These are phyloP conservation scores for Tetramorium alpestre DNA, from an alignment of 1,140 invertebrate species.

Conservation along the genomic window DNA sequence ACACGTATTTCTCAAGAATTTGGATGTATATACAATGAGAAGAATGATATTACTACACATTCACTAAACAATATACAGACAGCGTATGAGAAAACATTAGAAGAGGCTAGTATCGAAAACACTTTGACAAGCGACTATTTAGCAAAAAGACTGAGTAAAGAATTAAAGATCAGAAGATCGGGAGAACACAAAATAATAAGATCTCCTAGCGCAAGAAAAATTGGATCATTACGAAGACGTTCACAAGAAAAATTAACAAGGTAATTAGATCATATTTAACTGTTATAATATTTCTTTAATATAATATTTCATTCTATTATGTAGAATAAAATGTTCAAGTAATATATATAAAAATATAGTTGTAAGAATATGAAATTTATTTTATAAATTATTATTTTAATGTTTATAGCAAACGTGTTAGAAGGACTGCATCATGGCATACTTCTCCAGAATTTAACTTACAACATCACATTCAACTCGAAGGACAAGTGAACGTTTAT, in stretches of 20 bases:
- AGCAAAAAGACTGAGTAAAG: slow-evolving; percentile 89
- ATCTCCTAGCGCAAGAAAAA: slow-evolving; percentile 92
- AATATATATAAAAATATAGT: slow-evolving; percentile 9
- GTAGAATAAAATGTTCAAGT: background rate
- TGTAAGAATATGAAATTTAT: background rate
- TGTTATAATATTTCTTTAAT: background rate
- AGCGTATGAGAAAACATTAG: slow-evolving; percentile 90
- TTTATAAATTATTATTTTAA: background rate
- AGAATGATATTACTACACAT: slow-evolving; percentile 67
- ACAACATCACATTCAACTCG: slow-evolving; percentile 26
- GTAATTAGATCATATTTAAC: slow-evolving; percentile 61
- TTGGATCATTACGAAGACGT: slow-evolving; percentile 90
- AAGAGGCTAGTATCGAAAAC: slow-evolving; percentile 87
- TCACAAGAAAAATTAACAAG: slow-evolving; percentile 87
- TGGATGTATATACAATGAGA: slow-evolving; percentile 83
- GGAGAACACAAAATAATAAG: slow-evolving; percentile 90
- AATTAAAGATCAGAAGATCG: slow-evolving; percentile 90
- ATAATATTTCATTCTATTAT: background rate
- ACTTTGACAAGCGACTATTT: slow-evolving; percentile 89
- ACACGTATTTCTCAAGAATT: slow-evolving; percentile 90
- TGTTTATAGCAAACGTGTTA: slow-evolving; percentile 74
- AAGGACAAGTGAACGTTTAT: slow-evolving; percentile 60
- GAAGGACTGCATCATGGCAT: slow-evolving; percentile 79
- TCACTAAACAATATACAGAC: slow-evolving; percentile 87
- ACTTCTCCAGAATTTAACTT: slow-evolving; percentile 61